These are phyloP conservation scores for Pandemis cinnamomeana DNA, from an alignment of 2,888 invertebrate genomes.

Conservation along the genomic window DNA sequence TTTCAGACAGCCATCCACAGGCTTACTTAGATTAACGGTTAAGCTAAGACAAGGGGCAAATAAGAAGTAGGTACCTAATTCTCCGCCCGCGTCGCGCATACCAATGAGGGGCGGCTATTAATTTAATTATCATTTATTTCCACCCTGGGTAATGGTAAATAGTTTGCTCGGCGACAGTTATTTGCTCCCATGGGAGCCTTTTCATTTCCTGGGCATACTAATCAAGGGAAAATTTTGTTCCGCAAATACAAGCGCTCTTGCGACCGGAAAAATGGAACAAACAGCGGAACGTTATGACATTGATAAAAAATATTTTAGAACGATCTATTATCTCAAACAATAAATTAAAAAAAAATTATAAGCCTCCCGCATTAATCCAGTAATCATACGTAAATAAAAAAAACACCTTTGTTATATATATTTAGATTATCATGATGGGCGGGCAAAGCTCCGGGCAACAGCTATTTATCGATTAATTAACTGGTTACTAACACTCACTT, in stretches of 20 bases:
- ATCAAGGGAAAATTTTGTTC: slow-evolving; percentile 23
- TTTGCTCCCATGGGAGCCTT: slow-evolving; percentile 34
- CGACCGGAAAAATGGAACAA: background rate
- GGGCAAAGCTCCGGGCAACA: too few species aligned
- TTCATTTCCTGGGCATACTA: slow-evolving; percentile 36
- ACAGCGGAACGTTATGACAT: background rate
- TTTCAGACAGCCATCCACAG: slow-evolving; percentile 7
- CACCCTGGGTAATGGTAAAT: slow-evolving; percentile 34
- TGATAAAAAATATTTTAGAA: too few species aligned
- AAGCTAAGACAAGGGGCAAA: slow-evolving; percentile 37
- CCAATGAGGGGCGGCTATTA: slow-evolving; percentile 34
- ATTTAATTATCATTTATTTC: slow-evolving; percentile 41
- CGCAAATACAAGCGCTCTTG: background rate
- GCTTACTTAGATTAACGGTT: slow-evolving; percentile 35
- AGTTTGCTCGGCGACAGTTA: slow-evolving; percentile 37
- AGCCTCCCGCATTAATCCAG: too few species aligned
- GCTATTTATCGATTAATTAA: too few species aligned
- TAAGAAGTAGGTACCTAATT: slow-evolving; percentile 39
- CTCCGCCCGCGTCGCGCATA: slow-evolving; percentile 32
- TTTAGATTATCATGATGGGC: too few species aligned
- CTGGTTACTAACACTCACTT: too few species aligned
- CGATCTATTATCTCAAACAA: too few species aligned
- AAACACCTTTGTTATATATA: too few species aligned
- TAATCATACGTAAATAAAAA: too few species aligned
- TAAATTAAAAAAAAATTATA: too few species aligned